Base-by-base conservation (phyloP, 2,113 vertebrate genomes). In the Bubo bubo region DNA sequence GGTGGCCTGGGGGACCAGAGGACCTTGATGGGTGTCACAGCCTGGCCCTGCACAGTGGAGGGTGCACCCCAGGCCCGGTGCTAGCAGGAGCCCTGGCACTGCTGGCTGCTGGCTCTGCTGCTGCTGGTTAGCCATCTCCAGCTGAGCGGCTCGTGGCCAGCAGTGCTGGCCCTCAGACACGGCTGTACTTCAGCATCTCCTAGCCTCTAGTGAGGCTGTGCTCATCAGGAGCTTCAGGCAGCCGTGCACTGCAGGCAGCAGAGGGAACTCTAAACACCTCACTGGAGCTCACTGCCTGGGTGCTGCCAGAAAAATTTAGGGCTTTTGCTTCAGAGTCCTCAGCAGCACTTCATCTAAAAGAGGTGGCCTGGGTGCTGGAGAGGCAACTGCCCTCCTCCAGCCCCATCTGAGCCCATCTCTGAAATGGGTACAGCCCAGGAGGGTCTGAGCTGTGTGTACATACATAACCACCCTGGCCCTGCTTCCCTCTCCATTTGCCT, bases 231-330 rank as follows among this genome's bases (percentile, higher is more conserved):
- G 81, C 77, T 79, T 90, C 63, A 72, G 52, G 77, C 95, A 94
- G 77, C 77, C 45, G 0, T 95, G 92, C 21, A 4, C 59, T 94
- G 76, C 94, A 55, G 71, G 90, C 94, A 97, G 95, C 82, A 95
- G 90, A 90, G 92, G 96, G 93, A 96, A 96, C 95, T 95, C 95
- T 92, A 62, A 95, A 77, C 92, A 86, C 64, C 94, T 93, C 73
- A 22, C 64, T 2, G 6, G 60, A 59, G n/a, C 47, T 47, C 1
- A 0, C 43, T 91, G 56, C 47, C 70, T 72, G n/a, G 22, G 73
- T 89, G n/a, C 68, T 84, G 64, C 37, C 45, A 15, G 83, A 74
- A 84, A 67, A 86, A 77, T 4, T 37, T 30, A 4, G 5, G n/a
- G 41, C n/a, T 86, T 88, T 82, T 41, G 1, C 55, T 88, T 92